phyloP scores from a whole-genome alignment of 2,888 invertebrate genomes.

The Priocnemis perturbator region DNA sequence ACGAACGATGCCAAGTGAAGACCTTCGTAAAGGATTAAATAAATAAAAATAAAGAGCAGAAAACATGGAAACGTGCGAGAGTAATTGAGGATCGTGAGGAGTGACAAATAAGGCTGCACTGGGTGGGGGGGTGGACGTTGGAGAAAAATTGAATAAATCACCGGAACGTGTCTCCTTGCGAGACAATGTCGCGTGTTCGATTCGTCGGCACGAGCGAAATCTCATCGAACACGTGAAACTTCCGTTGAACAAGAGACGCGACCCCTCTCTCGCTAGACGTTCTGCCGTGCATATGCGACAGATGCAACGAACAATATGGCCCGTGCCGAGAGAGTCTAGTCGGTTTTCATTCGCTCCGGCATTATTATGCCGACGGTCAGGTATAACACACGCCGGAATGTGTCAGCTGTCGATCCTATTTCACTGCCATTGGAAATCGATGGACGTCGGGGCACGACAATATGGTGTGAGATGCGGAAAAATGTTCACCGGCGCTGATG shows the following conservation, averaged over 20 bases:
- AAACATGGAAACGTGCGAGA: too few species aligned
- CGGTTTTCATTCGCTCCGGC: constrained; percentile 58
- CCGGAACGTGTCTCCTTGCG: not conserved
- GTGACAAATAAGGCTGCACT: too few species aligned
- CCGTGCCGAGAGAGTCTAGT: constrained; percentile 26
- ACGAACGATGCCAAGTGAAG: too few species aligned
- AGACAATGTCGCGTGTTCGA: constrained; percentile 10
- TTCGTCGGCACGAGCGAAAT: constrained; percentile 27
- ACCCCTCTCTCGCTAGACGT: not conserved
- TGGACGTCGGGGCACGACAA: constrained; percentile 23
- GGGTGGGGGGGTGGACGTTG: too few species aligned
- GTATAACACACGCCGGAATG: constrained; percentile 54
- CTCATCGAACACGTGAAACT: constrained; percentile 39
- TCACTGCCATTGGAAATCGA: constrained; percentile 24
- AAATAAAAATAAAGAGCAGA: too few species aligned
- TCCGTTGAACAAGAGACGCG: constrained; percentile 23
- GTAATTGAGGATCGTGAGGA: too few species aligned
- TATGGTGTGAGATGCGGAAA: not conserved
- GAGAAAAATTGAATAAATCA: too few species aligned
- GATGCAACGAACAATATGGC: constrained; percentile 64
- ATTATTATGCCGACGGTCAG: constrained; percentile 60
- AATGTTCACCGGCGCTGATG: too few species aligned
- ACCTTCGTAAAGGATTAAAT: too few species aligned
- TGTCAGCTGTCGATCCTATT: constrained; percentile 55
- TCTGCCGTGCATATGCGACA: constrained; percentile 50